A percentile compares a stretch with the other conserved stretches of the same genome.
These are phyloP conservation scores for Hedychridium roseum DNA, from an alignment of 2,888 invertebrate genomes.

Conservation along the genomic window DNA sequence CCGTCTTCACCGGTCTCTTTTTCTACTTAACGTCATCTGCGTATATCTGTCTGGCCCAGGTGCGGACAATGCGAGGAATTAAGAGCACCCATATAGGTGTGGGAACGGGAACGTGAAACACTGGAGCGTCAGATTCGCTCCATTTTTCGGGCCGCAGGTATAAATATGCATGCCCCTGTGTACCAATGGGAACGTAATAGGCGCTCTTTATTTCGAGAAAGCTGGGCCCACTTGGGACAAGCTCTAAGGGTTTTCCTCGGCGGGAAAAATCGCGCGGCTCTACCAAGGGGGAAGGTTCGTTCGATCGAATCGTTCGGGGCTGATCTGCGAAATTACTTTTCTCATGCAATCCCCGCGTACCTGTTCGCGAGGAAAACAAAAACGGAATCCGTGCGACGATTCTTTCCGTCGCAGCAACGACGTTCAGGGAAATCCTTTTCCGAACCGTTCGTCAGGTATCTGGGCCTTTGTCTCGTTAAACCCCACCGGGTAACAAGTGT, in stretches of 20 bases:
- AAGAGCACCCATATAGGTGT: slow-evolving; percentile 37
- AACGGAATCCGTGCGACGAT: neutral
- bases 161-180: too few species aligned
- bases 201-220: slow-evolving; percentile 9
- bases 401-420: neutral
- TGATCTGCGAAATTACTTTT: too few species aligned
- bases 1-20: slow-evolving; percentile 1
- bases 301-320: too few species aligned
- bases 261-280: too few species aligned
- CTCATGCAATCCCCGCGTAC: too few species aligned
- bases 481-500: slow-evolving; percentile 34
- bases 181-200: slow-evolving; percentile 10
- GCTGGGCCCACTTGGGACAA: too few species aligned
- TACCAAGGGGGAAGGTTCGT: too few species aligned
- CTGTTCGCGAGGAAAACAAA: too few species aligned
- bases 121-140: slow-evolving; percentile 18
- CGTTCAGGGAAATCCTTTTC: neutral
- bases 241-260: too few species aligned
- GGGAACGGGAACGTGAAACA: slow-evolving; percentile 42
- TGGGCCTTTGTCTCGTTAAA: neutral
- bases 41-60: slow-evolving; percentile 39
- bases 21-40: neutral
- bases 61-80: slow-evolving; percentile 47
- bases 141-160: too few species aligned
- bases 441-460: slow-evolving; percentile 20